Evolutionary conservation across 2,888 invertebrate species (phyloP), one percentile per base, ranked within the genome.

Genomic region (Gymnoscelis rufifasciata): DNA sequence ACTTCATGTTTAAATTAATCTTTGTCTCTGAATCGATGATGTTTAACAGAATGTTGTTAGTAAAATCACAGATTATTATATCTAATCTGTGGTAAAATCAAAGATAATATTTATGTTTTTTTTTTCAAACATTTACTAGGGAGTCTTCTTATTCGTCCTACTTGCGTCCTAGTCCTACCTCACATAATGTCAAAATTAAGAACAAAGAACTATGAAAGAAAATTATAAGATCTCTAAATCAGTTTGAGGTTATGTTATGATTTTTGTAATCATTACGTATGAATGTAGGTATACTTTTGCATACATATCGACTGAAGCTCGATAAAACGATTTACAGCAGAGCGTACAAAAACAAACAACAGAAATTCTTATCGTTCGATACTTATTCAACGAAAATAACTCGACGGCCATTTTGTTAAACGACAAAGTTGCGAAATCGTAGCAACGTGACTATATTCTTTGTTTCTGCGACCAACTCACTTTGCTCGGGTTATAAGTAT

Each of bases 381-480:
- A 51, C 46, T 56, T 33, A n/a, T 33, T 14, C 14, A 51, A 63
- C 63, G 48, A 63, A 64, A 68, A 64, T 66, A 49, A 35, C 11
- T 30, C 33, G 54, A 37, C 51, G 44, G 57, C 54, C 56, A 58
- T 56, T 51, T 58, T 52, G 54, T 43, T 35, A 46, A 24, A 35
- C 51, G 44, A 33, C 52, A 33, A 54, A 66, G 49, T 64, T 61
- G 4, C 37, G 47, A 47, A 54, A 56, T 33, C 56, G 28, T 53
- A 47, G 48, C 44, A 59, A 63, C 58, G 50, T 56, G 57, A 50
- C 43, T 50, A 36, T 39, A 60, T 54, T 64, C 74, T 80, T 83
- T 84, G 83, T 81, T 68, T 68, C 51, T 42, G 27, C 37, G 44
- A 45, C 48, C 64, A 67, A 52, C 62, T 52, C n/a, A 56, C 73